Conservation (phyloP, 2,888 invertebrate species). For the Lithophane semibrunnea region DNA sequence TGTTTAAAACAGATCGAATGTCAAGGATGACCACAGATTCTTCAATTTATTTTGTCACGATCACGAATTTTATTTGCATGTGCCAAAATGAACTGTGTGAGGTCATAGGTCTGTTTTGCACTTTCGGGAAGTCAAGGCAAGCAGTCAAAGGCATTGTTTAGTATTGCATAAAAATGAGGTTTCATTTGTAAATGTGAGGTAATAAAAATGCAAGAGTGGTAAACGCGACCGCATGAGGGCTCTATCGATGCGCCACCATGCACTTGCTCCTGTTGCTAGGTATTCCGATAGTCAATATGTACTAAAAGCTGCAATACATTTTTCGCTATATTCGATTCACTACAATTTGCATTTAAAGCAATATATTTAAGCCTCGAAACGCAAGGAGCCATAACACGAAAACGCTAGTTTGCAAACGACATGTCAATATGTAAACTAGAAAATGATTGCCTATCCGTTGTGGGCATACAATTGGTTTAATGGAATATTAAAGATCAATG, state of each 20-base stretch:
- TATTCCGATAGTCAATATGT: conserved; percentile 61
- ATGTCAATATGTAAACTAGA: conserved; percentile 66
- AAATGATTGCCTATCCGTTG: conserved; percentile 57
- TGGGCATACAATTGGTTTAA: conserved; percentile 64
- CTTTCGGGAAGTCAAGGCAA: conserved; percentile 77
- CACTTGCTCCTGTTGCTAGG: conserved; percentile 59
- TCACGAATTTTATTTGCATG: conserved; percentile 76
- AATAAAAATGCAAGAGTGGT: conserved; percentile 72
- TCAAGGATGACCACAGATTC: conserved; percentile 84
- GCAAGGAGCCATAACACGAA: conserved; percentile 58
- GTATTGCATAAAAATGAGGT: conserved; percentile 63
- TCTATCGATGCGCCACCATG: conserved; percentile 79
- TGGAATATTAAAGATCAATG: conserved; percentile 68
- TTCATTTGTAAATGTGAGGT: conserved; percentile 69
- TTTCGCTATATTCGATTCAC: conserved; percentile 44
- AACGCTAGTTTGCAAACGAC: conserved; percentile 51
- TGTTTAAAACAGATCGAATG: conserved; percentile 84
- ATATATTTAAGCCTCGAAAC: conserved; percentile 54
- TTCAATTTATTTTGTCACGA: conserved; percentile 86
- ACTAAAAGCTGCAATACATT: conserved; percentile 69
- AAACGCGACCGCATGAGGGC: conserved; percentile 79
- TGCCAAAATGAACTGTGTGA: conserved; percentile 74
- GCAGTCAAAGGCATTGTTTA: conserved; percentile 58
- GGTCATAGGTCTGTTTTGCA: conserved; percentile 75
- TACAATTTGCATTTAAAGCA: conserved; percentile 57